Base-by-base conservation (phyloP, 1,140 invertebrate genomes). In the Zaprionus kolodkinae region DNA sequence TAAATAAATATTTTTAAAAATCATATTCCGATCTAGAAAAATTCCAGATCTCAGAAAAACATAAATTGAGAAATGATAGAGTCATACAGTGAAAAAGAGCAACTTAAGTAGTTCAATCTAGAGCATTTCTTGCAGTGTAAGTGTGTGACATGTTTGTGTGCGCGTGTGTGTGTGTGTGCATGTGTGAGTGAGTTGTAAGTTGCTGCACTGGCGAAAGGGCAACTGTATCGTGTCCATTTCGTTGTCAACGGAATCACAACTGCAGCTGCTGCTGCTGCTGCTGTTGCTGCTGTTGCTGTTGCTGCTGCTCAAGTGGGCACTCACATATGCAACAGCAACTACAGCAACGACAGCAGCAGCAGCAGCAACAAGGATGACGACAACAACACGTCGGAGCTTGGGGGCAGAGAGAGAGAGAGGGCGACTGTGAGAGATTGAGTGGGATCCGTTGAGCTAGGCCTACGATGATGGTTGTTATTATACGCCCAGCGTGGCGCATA, bases 401-500 rank as follows among this genome's bases (percentile, higher is more conserved):
- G 43, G 43, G 43, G 15, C 43, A 13, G 13, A n/a, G 13, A 6
- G 12, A 17, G 15, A 7, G 12, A 3, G 43, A 40, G 40, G 9
- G 45, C 1, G 13, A 10, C 15, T n/a, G 40, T 9, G 45, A 2
- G 12, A 10, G 6, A 15, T 6, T 2, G 43, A 40, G 40, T 9
- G 45, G 1, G 45, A 50, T 50, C 21, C 21, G 17, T 50, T 3
- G 45, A 50, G 45, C 45, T 35, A 45, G 67, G 54, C 63, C 52
- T 81, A 52, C 57, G 35, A 68, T 54, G 54, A 67, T 76, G 66
- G 17, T 57, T 69, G 78, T 76, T 73, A 89, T 89, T 88, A 79
- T 85, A 72, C 78, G 78, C 67, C 80, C 81, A 72, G 81, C 73
- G 85, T 88, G 78, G 85, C 85, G 85, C 81, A 85, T 88, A 88